Percentiles rank a stretch among this genome's conserved stretches.
Conservation (phyloP, 2,113 vertebrate species). For the Mixornis gularis region DNA sequence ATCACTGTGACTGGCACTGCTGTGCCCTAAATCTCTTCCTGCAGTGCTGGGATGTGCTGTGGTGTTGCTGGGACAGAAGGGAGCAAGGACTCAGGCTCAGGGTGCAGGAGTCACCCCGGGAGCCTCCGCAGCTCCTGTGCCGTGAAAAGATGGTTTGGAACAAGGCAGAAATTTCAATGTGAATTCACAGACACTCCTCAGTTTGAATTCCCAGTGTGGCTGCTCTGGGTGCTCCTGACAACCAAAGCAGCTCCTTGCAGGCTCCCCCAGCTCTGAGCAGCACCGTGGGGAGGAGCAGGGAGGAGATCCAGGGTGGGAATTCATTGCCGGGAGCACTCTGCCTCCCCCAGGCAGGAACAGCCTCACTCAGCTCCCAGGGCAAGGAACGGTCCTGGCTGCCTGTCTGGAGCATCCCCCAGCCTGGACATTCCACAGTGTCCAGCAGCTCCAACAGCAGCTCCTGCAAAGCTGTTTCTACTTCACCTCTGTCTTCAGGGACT, state of each 20-base stretch:
- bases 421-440: fast-evolving
- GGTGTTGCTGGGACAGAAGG: neutral
- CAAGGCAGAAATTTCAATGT: neutral
- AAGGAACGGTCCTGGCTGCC: neutral
- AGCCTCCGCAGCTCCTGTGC: neutral
- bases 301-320: neutral
- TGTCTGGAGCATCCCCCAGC: neutral
- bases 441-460: neutral
- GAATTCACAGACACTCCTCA: neutral
- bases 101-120: neutral
- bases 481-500: neutral
- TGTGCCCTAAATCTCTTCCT: fast-evolving
- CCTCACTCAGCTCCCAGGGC: no score
- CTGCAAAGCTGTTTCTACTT: neutral
- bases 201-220: neutral
- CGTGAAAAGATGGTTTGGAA: neutral
- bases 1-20: neutral
- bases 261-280: neutral
- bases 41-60: neutral
- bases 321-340: fast-evolving
- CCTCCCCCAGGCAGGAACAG: neutral
- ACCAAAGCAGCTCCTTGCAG: neutral
- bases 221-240: neutral
- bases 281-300: neutral
- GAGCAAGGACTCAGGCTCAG: neutral